phyloP scores from a whole-genome alignment of 1,140 invertebrate species.

The Carposina sasakii region DNA sequence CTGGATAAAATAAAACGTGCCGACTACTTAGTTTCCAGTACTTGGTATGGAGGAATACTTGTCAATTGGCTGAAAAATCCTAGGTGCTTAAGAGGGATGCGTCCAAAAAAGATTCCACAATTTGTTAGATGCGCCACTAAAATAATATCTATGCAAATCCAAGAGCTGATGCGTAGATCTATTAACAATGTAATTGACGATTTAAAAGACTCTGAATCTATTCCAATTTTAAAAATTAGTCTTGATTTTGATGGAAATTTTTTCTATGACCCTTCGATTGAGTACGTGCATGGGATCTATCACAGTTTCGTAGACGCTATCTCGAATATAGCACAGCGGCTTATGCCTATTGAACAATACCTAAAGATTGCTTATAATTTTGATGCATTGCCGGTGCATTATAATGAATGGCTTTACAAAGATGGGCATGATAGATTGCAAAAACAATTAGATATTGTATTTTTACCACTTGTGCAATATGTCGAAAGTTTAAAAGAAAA shows the following conservation, averaged over 20 bases:
- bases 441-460: slow-evolving; percentile 51
- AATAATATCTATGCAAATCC: slow-evolving; percentile 68
- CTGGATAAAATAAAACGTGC: slow-evolving; percentile 61
- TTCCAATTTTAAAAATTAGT: slow-evolving; percentile 56
- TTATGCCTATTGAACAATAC: slow-evolving; percentile 69
- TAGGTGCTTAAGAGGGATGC: slow-evolving; percentile 52
- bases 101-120: slow-evolving; percentile 42
- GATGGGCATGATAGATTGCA: slow-evolving; percentile 57
- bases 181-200: slow-evolving; percentile 57
- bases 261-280: slow-evolving; percentile 59
- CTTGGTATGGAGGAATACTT: slow-evolving; percentile 61
- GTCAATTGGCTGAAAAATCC: slow-evolving; percentile 63
- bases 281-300: slow-evolving; percentile 59
- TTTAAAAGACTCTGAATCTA: slow-evolving; percentile 45
- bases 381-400: slow-evolving; percentile 55
- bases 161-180: slow-evolving; percentile 67
- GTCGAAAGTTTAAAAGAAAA: slow-evolving; percentile 45
- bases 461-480: slow-evolving; percentile 50
- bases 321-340: slow-evolving; percentile 60
- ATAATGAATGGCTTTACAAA: slow-evolving; percentile 60
- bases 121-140: slow-evolving; percentile 62
- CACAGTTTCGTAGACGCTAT: slow-evolving; percentile 63
- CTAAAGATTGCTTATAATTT: slow-evolving; percentile 52
- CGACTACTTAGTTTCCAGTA: slow-evolving; percentile 62
- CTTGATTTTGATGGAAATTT: slow-evolving; percentile 69